A percentile compares a stretch with the other conserved stretches of the same genome.
These are phyloP conservation scores for Acrossocheilus fasciatus DNA, from an alignment of 2,797 vertebrate genomes.

Conservation along the genomic window DNA sequence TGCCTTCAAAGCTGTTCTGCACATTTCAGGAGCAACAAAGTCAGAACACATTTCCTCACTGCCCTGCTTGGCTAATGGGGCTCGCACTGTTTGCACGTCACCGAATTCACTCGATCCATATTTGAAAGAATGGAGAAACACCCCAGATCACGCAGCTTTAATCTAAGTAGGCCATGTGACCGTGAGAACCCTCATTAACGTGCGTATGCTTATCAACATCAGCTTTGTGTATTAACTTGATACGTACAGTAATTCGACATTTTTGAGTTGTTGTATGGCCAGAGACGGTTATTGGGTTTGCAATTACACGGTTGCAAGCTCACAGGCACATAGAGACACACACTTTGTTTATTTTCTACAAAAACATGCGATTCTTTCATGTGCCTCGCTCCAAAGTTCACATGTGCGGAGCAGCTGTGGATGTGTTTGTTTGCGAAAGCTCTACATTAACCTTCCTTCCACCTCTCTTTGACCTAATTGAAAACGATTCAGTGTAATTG, in stretches of 20 bases:
- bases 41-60: conserved; percentile 65
- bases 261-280: conserved; percentile 33
- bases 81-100: conserved; percentile 62
- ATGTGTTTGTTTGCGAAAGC: conserved; percentile 57
- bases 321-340: conserved; percentile 38
- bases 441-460: conserved; percentile 59
- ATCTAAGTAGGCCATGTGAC: conserved; percentile 10
- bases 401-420: conserved; percentile 80
- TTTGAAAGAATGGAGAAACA: conserved; percentile 48
- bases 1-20: conserved; percentile 61
- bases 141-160: conserved; percentile 32
- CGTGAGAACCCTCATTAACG: conserved; percentile 11
- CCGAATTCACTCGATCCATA: conserved; percentile 51
- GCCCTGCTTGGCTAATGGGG: conserved; percentile 61
- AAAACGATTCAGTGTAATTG: conserved; percentile 56
- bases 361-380: conserved; percentile 81
- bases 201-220: not conserved
- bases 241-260: not conserved
- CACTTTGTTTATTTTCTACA: conserved; percentile 48
- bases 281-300: conserved; percentile 40
- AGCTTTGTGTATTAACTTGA: conserved; percentile 6
- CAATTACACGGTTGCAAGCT: conserved; percentile 49
- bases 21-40: conserved; percentile 68
- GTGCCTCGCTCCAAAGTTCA: conserved; percentile 69
- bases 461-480: conserved; percentile 56